Percentiles rank a stretch among this genome's conserved stretches.
Conservation (phyloP, 2,113 vertebrate genomes). For the Australoheros scitulus region DNA sequence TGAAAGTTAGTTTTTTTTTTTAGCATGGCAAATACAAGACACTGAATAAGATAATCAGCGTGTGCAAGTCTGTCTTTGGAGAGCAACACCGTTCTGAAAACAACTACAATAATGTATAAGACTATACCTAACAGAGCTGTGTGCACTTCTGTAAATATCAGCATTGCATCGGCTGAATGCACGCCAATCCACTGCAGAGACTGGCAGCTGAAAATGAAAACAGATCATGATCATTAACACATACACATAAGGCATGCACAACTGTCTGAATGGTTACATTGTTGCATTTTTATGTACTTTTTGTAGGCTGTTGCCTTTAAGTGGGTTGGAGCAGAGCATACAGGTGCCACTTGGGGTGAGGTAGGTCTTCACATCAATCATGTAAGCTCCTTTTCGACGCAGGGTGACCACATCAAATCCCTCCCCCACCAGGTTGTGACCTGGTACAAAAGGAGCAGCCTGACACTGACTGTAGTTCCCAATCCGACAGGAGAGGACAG, state of each 20-base stretch:
- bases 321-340: conserved; percentile 47
- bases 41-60: background rate
- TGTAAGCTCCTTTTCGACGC: conserved; percentile 58
- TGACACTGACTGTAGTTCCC: conserved; percentile 36
- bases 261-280: background rate
- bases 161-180: background rate
- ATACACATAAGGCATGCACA: rapidly evolving
- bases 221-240: background rate
- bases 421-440: conserved; percentile 70
- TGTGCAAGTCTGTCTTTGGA: background rate
- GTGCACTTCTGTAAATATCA: background rate
- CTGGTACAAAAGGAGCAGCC: conserved; percentile 45
- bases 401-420: conserved; percentile 77
- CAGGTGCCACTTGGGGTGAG: conserved; percentile 7
- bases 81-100: background rate
- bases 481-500: background rate
- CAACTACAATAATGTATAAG: background rate
- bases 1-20: background rate
- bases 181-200: conserved; percentile 53
- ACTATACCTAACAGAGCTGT: conserved; percentile 43
- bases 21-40: background rate
- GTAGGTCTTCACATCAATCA: conserved; percentile 58
- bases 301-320: conserved; percentile 1
- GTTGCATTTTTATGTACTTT: conserved; percentile 35
- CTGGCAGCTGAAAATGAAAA: conserved; percentile 39